phyloP scores from a whole-genome alignment of 2,797 vertebrate genomes.

The Oreochromis mossambicus region DNA sequence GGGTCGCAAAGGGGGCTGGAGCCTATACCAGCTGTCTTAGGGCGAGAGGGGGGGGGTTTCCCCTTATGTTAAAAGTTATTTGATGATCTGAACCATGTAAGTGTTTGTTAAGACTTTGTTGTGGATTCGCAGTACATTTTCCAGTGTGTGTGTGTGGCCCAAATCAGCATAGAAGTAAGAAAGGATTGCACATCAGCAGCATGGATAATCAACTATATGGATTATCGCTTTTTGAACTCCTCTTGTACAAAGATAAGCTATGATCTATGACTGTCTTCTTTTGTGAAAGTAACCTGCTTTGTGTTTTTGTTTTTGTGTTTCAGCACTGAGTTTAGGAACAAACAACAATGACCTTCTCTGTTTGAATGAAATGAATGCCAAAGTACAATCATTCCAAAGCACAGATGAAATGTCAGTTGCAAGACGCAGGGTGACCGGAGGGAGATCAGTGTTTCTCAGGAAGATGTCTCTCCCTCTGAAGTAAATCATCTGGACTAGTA shows the following conservation, averaged over 20 bases:
- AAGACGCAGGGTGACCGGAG: slow-evolving; percentile 32
- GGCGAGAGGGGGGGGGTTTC: no score
- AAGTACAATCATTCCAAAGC: slow-evolving; percentile 19
- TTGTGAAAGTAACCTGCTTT: neutral
- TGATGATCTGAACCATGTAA: neutral
- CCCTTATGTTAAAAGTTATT: neutral
- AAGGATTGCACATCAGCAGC: neutral
- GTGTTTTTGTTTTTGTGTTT: slow-evolving; percentile 7
- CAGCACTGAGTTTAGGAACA: slow-evolving; percentile 16
- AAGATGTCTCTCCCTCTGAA: slow-evolving; percentile 22
- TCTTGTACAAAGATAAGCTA: neutral
- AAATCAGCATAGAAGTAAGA: neutral
- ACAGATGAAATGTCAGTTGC: slow-evolving; percentile 45
- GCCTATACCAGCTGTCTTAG: no score
- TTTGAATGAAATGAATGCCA: slow-evolving; percentile 42
- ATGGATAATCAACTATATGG: neutral
- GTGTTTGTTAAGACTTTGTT: neutral
- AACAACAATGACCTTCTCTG: slow-evolving; percentile 48
- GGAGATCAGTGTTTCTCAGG: neutral
- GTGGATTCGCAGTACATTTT: neutral
- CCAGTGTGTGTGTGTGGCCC: neutral
- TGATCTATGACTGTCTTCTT: neutral
- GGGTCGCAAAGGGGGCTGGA: no score
- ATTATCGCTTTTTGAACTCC: neutral
- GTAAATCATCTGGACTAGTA: slow-evolving; percentile 33